These are phyloP conservation scores for Catotricha subobsoleta DNA, from an alignment of 2,888 invertebrate species.

Conservation along the genomic window DNA sequence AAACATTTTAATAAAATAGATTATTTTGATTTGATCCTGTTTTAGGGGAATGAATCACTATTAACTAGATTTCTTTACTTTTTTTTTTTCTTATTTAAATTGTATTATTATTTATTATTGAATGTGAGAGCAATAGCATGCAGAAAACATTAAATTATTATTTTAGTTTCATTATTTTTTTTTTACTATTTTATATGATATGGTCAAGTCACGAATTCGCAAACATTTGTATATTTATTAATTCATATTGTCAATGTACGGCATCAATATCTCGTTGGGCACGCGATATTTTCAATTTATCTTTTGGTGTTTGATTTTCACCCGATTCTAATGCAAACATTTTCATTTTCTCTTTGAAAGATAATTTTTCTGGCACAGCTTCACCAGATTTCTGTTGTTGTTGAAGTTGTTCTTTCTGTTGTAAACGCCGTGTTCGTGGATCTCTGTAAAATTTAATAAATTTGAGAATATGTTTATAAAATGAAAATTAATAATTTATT, in stretches of 20 bases:
- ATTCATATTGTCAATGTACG: constrained; percentile 42
- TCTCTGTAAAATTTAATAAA: constrained; percentile 43
- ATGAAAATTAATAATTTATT: neutral
- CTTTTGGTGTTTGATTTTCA: constrained; percentile 78
- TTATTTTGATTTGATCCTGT: too few species aligned
- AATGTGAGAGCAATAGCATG: too few species aligned
- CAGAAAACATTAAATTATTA: too few species aligned
- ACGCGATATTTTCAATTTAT: constrained; percentile 88
- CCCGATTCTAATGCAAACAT: constrained; percentile 97
- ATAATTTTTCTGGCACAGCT: constrained; percentile 71
- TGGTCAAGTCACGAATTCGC: too few species aligned
- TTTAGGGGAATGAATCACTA: too few species aligned
- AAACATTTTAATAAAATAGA: too few species aligned
- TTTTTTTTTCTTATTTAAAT: too few species aligned
- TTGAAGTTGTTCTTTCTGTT: constrained; percentile 56
- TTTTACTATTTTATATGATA: too few species aligned
- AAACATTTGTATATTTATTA: too few species aligned
- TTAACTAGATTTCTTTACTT: too few species aligned
- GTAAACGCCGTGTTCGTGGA: constrained; percentile 73
- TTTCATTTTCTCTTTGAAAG: constrained; percentile 98
- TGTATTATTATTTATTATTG: too few species aligned
- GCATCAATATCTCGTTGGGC: constrained; percentile 88
- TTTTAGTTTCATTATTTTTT: too few species aligned
- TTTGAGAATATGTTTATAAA: neutral
- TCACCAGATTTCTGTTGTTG: constrained; percentile 31